Base-by-base conservation (phyloP, 92 coral and sea anemone species). In the Isaurus tuberculatus region DNA sequence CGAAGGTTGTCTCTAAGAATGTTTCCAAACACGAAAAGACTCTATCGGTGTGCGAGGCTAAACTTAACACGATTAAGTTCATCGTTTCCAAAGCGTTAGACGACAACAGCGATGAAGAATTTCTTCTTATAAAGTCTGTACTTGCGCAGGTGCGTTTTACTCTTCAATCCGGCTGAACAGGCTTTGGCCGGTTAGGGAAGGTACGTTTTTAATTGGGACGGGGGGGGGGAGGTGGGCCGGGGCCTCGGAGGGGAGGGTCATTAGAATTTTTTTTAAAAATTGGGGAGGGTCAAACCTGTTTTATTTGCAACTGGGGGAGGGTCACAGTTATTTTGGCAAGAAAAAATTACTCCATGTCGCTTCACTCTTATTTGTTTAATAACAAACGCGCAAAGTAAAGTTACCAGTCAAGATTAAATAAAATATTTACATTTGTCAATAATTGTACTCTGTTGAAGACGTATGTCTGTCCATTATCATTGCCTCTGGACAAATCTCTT, bases 241-340 rank as follows among this genome's bases (percentile, higher is more conserved):
- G 66, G 66, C 68, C 30, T 63, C 68, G 33, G 68, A 63, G 68
- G 30, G 33, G 68, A 63, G 68, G 68, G 68, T 25, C 68, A 63
- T 63, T 31, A 63, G 68, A 23, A 25, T 14, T n/a, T 14, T 63
- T 57, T 63, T 26, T 63, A 27, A 28, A 63, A 63, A 63, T 63
- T 63, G 69, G 69, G 69, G 34, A 63, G 69, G 34, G 32, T 20
- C 69, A 63, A 63, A 63, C 69, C 34, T 63, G 20, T 27, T 20
- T 63, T 63, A 31, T 27, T 63, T 28, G 15, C 69, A 27, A 31
- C 33, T 31, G 8, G 69, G 32, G 69, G 69, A 63, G 34, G 69
- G 69, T 63, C 69, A 58, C 27, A 63, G 32, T 15, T 58, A 27
- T 63, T 63, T 63, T 28, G 33, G 36, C 17, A 27, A 63, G 69